A percentile compares a stretch with the other conserved stretches of the same genome.
These are phyloP conservation scores for Ips nitidus DNA, from an alignment of 1,140 invertebrate genomes.

Conservation along the genomic window DNA sequence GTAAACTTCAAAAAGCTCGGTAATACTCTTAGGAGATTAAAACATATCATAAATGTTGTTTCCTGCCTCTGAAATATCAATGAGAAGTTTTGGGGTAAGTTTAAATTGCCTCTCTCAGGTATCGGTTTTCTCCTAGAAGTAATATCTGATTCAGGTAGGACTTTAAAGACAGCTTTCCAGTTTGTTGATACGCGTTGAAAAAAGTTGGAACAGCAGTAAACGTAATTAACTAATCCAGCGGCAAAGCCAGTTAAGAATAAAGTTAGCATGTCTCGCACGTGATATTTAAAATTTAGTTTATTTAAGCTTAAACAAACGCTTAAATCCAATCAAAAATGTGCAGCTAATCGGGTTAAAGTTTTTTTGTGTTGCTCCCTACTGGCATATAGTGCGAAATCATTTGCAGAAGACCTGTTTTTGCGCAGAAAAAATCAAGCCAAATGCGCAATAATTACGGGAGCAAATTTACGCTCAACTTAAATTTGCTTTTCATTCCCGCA, in stretches of 20 bases:
- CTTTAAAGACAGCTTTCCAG: background rate
- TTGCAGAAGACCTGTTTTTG: constrained; percentile 14
- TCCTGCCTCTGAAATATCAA: no score
- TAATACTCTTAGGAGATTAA: constrained; percentile 4
- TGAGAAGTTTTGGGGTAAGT: background rate
- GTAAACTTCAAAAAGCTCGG: constrained; percentile 1
- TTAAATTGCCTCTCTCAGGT: background rate
- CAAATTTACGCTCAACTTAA: constrained; percentile 28
- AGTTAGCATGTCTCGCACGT: constrained; percentile 31
- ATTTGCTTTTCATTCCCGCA: constrained; percentile 33
- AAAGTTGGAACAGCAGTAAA: background rate
- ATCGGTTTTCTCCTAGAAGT: background rate
- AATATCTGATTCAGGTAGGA: background rate
- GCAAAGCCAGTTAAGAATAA: constrained; percentile 18
- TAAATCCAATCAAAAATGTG: constrained; percentile 30
- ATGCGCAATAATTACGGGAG: constrained; percentile 23
- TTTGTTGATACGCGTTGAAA: background rate
- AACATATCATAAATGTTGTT: background rate
- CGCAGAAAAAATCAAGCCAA: constrained; percentile 2
- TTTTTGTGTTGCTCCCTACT: constrained; percentile 1
- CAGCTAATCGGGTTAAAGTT: constrained; percentile 18
- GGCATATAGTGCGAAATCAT: constrained; percentile 20
- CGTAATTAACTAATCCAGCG: background rate
- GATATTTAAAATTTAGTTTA: constrained; percentile 32
- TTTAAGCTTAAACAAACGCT: constrained; percentile 25